Base-by-base conservation (phyloP, 2,888 invertebrate species). In the Leptopilina drosophilae region DNA sequence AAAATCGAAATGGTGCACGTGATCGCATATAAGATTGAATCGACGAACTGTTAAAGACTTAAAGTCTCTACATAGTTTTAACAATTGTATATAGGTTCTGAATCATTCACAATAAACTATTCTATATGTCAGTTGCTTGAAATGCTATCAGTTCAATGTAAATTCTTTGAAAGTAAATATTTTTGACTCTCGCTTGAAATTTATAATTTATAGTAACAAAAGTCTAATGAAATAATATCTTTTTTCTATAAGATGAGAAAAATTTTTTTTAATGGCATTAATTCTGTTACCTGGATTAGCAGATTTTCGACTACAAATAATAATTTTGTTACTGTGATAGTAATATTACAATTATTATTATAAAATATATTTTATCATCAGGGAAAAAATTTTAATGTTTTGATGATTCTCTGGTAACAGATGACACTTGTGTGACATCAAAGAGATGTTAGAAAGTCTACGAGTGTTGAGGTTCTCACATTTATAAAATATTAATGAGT, bases 401-500 rank as follows among this genome's bases (percentile, higher is more conserved):
- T 49, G 12, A 12, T 49, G 49, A 9, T 9, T n/a, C 33, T 9
- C 8, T 53, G 33, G n/a, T 15, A 33, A 56, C 40, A 56, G 20
- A n/a, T 56, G 53, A 5, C 15, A n/a, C 4, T 14, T 73, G 1
- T 14, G n/a, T 9, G 14, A 40, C 53, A n/a, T 14, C 33, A 73
- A 14, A 33, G 53, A 33, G 73, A 73, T 56, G 15, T 73, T 56
- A 56, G 11, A 75, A 80, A 82, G 79, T 75, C 64, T 8, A 62
- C 80, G 87, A 82, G 82, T 89, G 90, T 83, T 83, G 81, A 83
- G 84, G 46, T 88, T 90, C 90, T 86, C 91, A 89, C 90, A 85
- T 82, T 88, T 82, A 83, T 91, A 64, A 90, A 90, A 81, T 89
- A 90, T 91, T 90, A 86, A 91, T 88, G 86, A 80, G 80, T 82